These are phyloP conservation scores for Eilema sororculum DNA, from an alignment of 2,888 invertebrate species.

Conservation along the genomic window DNA sequence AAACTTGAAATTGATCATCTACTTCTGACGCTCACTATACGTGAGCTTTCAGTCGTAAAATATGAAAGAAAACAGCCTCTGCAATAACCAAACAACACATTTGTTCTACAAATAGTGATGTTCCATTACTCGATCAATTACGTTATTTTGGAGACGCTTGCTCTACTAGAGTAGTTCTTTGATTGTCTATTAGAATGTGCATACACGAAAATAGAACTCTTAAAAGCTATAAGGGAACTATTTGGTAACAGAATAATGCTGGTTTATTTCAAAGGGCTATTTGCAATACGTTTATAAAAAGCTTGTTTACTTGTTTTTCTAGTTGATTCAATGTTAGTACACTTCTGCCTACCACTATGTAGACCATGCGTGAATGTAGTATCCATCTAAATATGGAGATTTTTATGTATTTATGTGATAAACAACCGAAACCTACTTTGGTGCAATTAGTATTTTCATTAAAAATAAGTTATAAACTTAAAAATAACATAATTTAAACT, in stretches of 20 bases:
- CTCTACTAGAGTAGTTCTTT: slow-evolving; percentile 44
- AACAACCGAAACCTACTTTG: no score
- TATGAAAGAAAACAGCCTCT: slow-evolving; percentile 67
- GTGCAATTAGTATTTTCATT: background rate
- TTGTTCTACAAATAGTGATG: slow-evolving; percentile 41
- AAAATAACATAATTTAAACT: no score
- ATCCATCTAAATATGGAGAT: background rate
- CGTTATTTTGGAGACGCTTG: slow-evolving; percentile 60
- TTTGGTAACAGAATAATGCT: slow-evolving; percentile 34
- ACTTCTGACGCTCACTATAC: background rate
- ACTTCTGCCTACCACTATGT: background rate
- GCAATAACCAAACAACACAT: slow-evolving; percentile 30
- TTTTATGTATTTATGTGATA: background rate
- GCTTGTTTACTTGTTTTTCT: background rate
- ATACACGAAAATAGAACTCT: slow-evolving; percentile 51
- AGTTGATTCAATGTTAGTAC: background rate
- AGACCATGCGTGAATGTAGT: background rate
- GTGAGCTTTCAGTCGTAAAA: slow-evolving; percentile 17
- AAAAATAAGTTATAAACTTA: no score
- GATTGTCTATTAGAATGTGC: slow-evolving; percentile 50
- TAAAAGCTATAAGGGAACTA: slow-evolving; percentile 45
- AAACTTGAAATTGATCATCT: no score
- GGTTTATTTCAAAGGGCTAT: slow-evolving; percentile 24
- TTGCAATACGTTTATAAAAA: background rate
- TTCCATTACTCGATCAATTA: slow-evolving; percentile 59